phyloP scores from a whole-genome alignment of 2,888 invertebrate species.

The Sclerodermus sp. region DNA sequence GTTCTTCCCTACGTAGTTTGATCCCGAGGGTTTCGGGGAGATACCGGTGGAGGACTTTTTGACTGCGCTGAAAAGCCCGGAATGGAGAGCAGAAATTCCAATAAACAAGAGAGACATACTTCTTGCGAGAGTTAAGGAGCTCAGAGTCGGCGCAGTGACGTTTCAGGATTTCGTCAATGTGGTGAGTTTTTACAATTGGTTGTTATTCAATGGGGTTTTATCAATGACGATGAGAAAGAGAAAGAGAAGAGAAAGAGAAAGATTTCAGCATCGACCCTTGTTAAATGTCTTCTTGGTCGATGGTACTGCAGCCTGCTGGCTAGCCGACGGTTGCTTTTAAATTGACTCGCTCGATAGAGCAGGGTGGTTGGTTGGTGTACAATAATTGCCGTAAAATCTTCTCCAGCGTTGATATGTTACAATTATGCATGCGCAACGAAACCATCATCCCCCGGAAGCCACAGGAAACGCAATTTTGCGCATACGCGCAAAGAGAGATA shows the following conservation, averaged over 20 bases:
- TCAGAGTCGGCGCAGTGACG: slow-evolving; percentile 71
- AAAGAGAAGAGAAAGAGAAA: too few species aligned
- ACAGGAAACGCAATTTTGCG: too few species aligned
- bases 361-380: too few species aligned
- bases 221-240: too few species aligned
- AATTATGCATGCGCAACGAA: too few species aligned
- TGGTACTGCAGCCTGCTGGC: slow-evolving; percentile 3
- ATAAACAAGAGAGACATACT: slow-evolving; percentile 73
- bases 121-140: slow-evolving; percentile 44
- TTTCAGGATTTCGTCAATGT: slow-evolving; percentile 94
- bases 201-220: too few species aligned
- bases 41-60: slow-evolving; percentile 85
- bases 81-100: slow-evolving; percentile 75
- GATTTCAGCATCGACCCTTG: neutral
- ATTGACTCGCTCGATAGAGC: neutral
- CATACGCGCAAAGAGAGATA: too few species aligned
- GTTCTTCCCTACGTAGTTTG: too few species aligned
- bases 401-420: too few species aligned
- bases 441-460: too few species aligned
- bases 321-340: neutral
- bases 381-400: too few species aligned
- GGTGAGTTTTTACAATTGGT: slow-evolving; percentile 66
- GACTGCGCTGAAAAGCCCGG: slow-evolving; percentile 74
- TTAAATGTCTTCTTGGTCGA: neutral
- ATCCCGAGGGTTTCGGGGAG: slow-evolving; percentile 91